A percentile compares a stretch with the other conserved stretches of the same genome.
phyloP scores from a whole-genome alignment of 2,888 invertebrate genomes.

The Eupithecia subfuscata region DNA sequence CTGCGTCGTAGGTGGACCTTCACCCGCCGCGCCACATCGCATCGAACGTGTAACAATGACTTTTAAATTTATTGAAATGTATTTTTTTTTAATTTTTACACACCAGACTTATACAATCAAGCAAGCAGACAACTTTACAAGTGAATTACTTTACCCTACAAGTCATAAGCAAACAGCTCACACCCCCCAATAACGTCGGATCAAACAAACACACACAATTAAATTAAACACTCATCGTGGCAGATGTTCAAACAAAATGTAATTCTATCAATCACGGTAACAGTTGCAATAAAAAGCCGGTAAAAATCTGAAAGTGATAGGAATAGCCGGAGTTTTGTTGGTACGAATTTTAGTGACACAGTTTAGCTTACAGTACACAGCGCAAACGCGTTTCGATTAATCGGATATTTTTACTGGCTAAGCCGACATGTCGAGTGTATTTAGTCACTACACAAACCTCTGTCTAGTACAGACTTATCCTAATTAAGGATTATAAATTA shows the following conservation, averaged over 20 bases:
- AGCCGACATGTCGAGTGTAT: no score
- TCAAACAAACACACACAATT: conserved; percentile 46
- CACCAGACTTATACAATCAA: background rate
- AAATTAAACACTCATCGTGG: conserved; percentile 56
- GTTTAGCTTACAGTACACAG: no score
- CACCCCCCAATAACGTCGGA: conserved; percentile 47
- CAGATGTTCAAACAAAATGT: conserved; percentile 72
- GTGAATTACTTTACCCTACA: conserved; percentile 39
- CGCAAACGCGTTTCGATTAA: no score
- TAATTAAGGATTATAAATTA: no score
- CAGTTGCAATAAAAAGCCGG: background rate
- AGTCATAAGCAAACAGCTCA: conserved; percentile 40
- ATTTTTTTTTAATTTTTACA: no score
- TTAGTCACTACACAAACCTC: no score
- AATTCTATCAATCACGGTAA: conserved; percentile 59
- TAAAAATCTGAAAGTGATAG: background rate
- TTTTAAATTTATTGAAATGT: no score
- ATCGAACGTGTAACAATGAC: no score
- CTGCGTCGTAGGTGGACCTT: no score
- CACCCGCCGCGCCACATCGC: no score
- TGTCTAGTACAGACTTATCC: no score
- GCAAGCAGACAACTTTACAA: background rate
- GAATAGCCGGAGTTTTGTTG: background rate
- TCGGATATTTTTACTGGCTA: no score
- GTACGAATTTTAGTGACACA: background rate